Evolutionary conservation across 2,888 invertebrate species (phyloP), one percentile per base, ranked within the genome.

Genomic region (Rhingia campestris): DNA sequence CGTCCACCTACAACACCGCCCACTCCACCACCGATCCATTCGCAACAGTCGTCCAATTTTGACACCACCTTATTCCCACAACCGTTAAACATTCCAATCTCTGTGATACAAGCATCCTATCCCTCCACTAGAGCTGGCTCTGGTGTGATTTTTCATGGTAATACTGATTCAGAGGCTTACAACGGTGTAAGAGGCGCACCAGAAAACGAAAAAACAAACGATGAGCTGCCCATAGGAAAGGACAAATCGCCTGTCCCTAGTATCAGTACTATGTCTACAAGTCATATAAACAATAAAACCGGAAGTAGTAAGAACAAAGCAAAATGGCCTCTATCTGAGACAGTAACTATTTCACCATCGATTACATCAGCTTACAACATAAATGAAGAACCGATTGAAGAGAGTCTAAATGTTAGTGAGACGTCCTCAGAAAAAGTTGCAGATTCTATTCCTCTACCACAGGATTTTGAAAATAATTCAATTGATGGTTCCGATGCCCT

Each of bases 391-490:
- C 51, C 58, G 6, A 43, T 86, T 4, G 84, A 74, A 1, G 53
- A 59, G 6, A 56, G 70, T 4, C 74, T 86, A 14, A 87, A 87
- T 64, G 53, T 73, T 3, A 88, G 86, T 61, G 87, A 88, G 56
- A 86, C 86, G 0, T 89, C 91, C 3, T 89, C 91, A 1, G 90
- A 91, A 70, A 90, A 90, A 70, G 89, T 88, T 1, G 63, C 89
- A 0, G 89, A 89, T 43, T 79, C 87, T 0, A 87, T 89, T 12
- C 86, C 89, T 2, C 67, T 89, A 37, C 88, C 90, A 7, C 91
- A 90, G 75, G 91, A 91, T 61, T 90, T 91, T 61, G 91, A 91
- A 76, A 91, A 90, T 66, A 91, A 91, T 79, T 91, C 91, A 5
- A 91, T 91, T 6, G 91, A 91, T 61, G 88, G 82, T 4, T 73